Evolutionary conservation across 2,113 vertebrate species (phyloP).

Genomic region (Odontesthes bonariensis): DNA sequence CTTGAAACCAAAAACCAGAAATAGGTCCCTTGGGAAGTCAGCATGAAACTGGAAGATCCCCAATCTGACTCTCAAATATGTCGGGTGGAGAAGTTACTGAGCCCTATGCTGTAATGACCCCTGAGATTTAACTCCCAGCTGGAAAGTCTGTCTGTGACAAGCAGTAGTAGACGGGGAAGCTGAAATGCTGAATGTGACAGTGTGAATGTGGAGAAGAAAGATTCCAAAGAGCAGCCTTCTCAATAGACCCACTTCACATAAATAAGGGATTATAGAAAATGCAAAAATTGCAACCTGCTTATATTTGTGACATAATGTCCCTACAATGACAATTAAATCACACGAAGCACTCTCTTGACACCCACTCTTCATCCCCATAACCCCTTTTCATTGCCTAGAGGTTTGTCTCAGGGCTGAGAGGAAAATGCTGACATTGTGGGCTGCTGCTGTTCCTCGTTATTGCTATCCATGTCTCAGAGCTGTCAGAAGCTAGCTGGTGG

Average conservation of each 20-base stretch:
- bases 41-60: slow-evolving; percentile 9
- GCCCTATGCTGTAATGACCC: slow-evolving; percentile 17
- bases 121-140: slow-evolving; percentile 17
- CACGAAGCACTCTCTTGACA: slow-evolving; percentile 86
- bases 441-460: slow-evolving; percentile 86
- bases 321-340: slow-evolving; percentile 84
- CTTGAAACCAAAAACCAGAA: slow-evolving; percentile 5
- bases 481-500: slow-evolving; percentile 87
- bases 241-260: slow-evolving; percentile 4
- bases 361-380: slow-evolving; percentile 20
- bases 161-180: background rate
- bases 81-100: slow-evolving; percentile 16
- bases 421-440: slow-evolving; percentile 86
- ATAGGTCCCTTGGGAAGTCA: background rate
- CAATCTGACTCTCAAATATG: slow-evolving; percentile 16
- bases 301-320: slow-evolving; percentile 80
- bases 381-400: slow-evolving; percentile 81
- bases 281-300: slow-evolving; percentile 62
- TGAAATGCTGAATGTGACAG: background rate
- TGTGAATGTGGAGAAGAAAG: slow-evolving; percentile 2
- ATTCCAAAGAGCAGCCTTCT: background rate
- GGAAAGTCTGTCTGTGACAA: slow-evolving; percentile 24
- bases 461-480: slow-evolving; percentile 85
- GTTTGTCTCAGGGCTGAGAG: slow-evolving; percentile 85
- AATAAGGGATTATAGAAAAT: background rate